These are phyloP conservation scores for Alentia gelatinosa DNA, from an alignment of 2,888 invertebrate species.

Conservation along the genomic window DNA sequence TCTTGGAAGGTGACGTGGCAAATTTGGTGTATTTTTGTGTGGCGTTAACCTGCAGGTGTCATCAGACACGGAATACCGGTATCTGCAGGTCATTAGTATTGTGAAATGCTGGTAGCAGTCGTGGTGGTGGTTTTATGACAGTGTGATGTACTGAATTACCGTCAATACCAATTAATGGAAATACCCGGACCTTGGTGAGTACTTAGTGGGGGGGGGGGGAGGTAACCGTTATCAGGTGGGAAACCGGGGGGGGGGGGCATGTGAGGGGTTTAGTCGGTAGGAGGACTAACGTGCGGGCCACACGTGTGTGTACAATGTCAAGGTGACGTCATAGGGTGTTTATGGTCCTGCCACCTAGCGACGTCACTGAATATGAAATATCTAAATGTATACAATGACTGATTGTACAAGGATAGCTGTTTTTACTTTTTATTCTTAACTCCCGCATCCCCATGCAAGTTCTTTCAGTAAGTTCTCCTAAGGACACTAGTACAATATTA, in stretches of 20 bases:
- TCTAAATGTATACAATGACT: too few species aligned
- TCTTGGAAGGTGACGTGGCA: too few species aligned
- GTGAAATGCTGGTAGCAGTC: neutral
- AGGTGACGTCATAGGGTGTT: neutral
- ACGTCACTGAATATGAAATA: neutral
- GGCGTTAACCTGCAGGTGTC: neutral
- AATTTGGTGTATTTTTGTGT: too few species aligned
- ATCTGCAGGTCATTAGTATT: neutral
- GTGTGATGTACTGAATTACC: neutral
- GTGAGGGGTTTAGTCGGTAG: neutral
- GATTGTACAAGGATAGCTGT: too few species aligned
- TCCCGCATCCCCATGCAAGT: too few species aligned
- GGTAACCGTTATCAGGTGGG: neutral
- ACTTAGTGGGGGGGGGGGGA: conserved; percentile 1
- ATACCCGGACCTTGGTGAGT: neutral
- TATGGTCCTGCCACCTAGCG: neutral
- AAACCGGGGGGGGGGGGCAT: neutral
- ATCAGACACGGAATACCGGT: neutral
- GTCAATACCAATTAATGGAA: neutral
- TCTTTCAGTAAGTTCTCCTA: too few species aligned
- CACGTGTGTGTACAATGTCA: neutral
- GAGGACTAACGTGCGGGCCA: neutral
- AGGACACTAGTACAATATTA: too few species aligned
- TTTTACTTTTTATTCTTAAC: too few species aligned
- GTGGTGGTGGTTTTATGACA: neutral